Evolutionary conservation across 2,888 invertebrate genomes (phyloP), one percentile per base, ranked within the genome.

Genomic region (Bellardia pandia): DNA sequence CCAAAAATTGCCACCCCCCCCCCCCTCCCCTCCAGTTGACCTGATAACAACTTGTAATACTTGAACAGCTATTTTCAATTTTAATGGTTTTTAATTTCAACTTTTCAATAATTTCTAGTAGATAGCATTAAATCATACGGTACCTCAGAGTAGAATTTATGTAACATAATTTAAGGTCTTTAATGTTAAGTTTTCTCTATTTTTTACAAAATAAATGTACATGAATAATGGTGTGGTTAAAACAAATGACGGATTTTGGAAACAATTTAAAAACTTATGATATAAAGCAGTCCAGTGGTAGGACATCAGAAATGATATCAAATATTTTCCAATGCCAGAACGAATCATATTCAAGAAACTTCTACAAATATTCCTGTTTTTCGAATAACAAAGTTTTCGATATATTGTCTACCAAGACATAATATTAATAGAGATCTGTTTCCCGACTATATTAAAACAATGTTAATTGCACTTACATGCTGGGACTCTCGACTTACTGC

Each of bases 151-250:
- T 56, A 75, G 45, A 56, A 14, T 51, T 60, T 74, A 79, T 5
- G 33, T 64, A 37, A n/a, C 2, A 7, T 62, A 13, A 33, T 45
- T 56, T 48, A 9, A 60, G 33, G 11, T 37, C 13, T 13, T 58
- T 37, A 23, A 45, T 14, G 2, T 56, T 74, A 71, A 51, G 3
- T 30, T 68, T n/a, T 48, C 30, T 6, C 33, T 76, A 64, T 79
- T 86, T 86, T 60, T 77, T 86, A 80, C 86, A 84, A 84, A 86
- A 86, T 84, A 86, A 86, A 86, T 84, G 76, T 86, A 86, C 76
- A 77, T 71, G 37, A 80, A 80, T 16, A 76, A 72, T 83, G 79
- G 86, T 83, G 86, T 83, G 86, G 86, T 86, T 76, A 60, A 40
- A 56, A 30, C 16, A n/a, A 23, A 23, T 56, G 23, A 8, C 6